These are phyloP conservation scores for Diplodus sargus DNA, from an alignment of 2,797 vertebrate species.

Conservation along the genomic window DNA sequence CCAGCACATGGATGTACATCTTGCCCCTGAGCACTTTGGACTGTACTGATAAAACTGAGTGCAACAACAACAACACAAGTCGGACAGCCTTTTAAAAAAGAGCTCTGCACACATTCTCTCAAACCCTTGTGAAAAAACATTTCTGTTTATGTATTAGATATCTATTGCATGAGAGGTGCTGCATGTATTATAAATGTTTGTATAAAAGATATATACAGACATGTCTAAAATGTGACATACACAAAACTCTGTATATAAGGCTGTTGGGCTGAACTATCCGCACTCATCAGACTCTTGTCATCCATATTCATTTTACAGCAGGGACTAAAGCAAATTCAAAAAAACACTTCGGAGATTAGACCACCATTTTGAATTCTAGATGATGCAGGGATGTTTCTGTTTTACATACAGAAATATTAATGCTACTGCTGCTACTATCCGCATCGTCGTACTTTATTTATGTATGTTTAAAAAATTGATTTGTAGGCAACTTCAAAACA, in stretches of 20 bases:
- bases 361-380: neutral
- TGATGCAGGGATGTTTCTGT: neutral
- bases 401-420: neutral
- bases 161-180: neutral
- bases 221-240: too few relatives aligned
- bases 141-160: neutral
- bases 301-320: neutral
- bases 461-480: neutral
- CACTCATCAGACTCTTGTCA: neutral
- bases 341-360: neutral
- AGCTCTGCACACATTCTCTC: neutral
- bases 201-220: neutral
- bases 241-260: too few relatives aligned
- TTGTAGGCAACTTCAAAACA: neutral
- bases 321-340: neutral
- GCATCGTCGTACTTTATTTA: neutral
- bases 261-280: neutral
- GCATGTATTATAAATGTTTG: neutral
- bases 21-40: conserved; percentile 53
- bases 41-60: conserved; percentile 54
- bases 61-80: conserved; percentile 36
- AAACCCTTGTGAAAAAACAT: neutral
- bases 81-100: neutral
- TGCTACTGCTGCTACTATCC: neutral
- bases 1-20: neutral